Evolutionary conservation across 2,888 invertebrate genomes (phyloP).

Genomic region (Agriopis leucophaearia): DNA sequence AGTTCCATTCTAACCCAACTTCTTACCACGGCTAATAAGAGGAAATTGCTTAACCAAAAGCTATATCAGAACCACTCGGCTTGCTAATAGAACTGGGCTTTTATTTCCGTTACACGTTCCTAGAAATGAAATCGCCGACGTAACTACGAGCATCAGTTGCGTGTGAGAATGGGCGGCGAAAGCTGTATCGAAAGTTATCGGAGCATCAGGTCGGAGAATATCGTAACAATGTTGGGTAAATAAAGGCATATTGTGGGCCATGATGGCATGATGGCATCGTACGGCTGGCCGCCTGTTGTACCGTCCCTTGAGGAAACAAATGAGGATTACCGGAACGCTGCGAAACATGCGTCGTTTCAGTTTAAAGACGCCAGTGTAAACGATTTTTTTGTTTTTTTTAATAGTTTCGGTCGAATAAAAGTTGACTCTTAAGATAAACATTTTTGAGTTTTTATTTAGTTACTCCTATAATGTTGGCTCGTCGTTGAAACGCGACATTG

Average conservation of each 20-base stretch:
- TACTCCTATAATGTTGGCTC: too few relatives aligned
- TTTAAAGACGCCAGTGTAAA: slow-evolving; percentile 49
- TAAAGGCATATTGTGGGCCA: slow-evolving; percentile 72
- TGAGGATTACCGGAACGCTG: slow-evolving; percentile 67
- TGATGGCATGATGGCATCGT: slow-evolving; percentile 64
- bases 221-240: slow-evolving; percentile 72
- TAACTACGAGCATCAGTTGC: slow-evolving; percentile 55
- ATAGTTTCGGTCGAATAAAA: background rate
- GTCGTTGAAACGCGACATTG: too few relatives aligned
- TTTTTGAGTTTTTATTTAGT: too few relatives aligned
- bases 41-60: slow-evolving; percentile 37
- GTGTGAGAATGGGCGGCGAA: slow-evolving; percentile 55
- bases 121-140: slow-evolving; percentile 55
- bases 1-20: slow-evolving; percentile 25
- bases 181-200: slow-evolving; percentile 66
- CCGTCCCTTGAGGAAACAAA: slow-evolving; percentile 71
- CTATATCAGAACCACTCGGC: slow-evolving; percentile 35
- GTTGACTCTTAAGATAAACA: background rate
- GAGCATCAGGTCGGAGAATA: slow-evolving; percentile 67
- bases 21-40: slow-evolving; percentile 29
- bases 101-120: slow-evolving; percentile 60
- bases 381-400: background rate
- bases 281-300: slow-evolving; percentile 61
- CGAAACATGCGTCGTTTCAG: slow-evolving; percentile 57
- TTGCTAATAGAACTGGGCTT: slow-evolving; percentile 50